Conservation (phyloP, 2,113 vertebrate genomes). For the Xiphophorus hellerii region DNA sequence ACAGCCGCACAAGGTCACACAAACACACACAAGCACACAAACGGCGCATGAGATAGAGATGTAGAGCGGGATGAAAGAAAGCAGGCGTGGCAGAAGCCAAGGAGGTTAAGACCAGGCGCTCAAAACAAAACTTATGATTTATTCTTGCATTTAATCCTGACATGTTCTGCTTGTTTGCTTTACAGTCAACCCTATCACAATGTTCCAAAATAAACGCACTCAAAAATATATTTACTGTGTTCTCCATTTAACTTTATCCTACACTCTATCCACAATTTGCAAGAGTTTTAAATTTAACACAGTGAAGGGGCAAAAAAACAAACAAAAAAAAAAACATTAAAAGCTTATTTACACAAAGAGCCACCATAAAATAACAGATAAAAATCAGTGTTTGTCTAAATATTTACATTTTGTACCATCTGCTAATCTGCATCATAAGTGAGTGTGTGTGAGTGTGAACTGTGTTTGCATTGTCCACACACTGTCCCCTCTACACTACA, state of each 20-base stretch:
- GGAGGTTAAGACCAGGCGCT: constrained; percentile 20
- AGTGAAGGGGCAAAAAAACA: background rate
- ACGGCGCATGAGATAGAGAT: constrained; percentile 18
- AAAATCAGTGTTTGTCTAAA: background rate
- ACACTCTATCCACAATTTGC: background rate
- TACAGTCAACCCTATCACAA: constrained; percentile 40
- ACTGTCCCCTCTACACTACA: background rate
- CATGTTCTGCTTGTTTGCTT: constrained; percentile 54
- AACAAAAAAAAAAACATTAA: background rate
- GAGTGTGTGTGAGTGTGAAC: background rate
- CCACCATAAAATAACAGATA: background rate
- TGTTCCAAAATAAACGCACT: constrained; percentile 43
- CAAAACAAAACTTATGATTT: constrained; percentile 40
- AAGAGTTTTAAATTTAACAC: constrained; percentile 37
- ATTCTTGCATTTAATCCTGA: constrained; percentile 36
- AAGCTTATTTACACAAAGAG: background rate
- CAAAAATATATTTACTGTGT: constrained; percentile 1
- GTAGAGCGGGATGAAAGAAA: constrained; percentile 39
- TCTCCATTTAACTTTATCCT: background rate
- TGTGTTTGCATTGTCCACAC: background rate
- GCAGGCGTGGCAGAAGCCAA: constrained; percentile 18
- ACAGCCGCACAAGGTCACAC: constrained; percentile 49
- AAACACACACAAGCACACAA: constrained; percentile 17
- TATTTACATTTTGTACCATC: background rate
- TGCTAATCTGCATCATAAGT: background rate